Conservation (phyloP, 2,888 invertebrate species). For the Ischnura elegans region DNA sequence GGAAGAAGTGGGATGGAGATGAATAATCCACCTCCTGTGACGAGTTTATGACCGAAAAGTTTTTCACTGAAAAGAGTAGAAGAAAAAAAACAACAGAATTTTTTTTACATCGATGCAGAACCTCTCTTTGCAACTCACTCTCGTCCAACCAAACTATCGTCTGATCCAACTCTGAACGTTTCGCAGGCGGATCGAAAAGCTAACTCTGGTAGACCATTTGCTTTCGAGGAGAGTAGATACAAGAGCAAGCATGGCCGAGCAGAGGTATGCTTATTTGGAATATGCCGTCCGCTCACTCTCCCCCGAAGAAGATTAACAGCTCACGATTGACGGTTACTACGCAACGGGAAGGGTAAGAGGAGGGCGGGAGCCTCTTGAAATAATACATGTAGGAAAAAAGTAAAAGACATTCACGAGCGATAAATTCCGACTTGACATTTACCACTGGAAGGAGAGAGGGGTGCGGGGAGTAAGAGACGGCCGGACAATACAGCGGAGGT, state of each 20-base stretch:
- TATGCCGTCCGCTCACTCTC: neutral
- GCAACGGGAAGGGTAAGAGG: neutral
- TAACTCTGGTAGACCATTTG: neutral
- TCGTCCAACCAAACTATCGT: neutral
- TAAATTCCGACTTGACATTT: neutral
- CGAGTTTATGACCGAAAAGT: neutral
- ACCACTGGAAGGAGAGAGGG: neutral
- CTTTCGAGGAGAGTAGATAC: neutral
- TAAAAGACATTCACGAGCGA: neutral
- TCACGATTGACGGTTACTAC: slow-evolving; percentile 30
- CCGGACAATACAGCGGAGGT: slow-evolving; percentile 2
- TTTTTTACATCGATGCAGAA: neutral
- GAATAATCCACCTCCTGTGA: neutral
- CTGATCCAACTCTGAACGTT: slow-evolving; percentile 8
- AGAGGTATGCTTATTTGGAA: neutral
- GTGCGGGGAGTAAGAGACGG: neutral
- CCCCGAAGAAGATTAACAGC: slow-evolving; percentile 26
- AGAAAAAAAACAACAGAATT: neutral
- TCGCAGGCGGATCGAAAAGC: neutral
- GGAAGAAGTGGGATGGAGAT: too few species aligned
- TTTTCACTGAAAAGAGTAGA: neutral
- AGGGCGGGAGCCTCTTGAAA: neutral
- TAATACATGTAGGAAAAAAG: neutral
- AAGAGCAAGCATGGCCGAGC: neutral
- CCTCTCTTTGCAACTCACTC: neutral